A percentile compares a stretch with the other conserved stretches of the same genome.
Conservation (phyloP, 2,113 vertebrate species). For the Campylomormyrus numenius region DNA sequence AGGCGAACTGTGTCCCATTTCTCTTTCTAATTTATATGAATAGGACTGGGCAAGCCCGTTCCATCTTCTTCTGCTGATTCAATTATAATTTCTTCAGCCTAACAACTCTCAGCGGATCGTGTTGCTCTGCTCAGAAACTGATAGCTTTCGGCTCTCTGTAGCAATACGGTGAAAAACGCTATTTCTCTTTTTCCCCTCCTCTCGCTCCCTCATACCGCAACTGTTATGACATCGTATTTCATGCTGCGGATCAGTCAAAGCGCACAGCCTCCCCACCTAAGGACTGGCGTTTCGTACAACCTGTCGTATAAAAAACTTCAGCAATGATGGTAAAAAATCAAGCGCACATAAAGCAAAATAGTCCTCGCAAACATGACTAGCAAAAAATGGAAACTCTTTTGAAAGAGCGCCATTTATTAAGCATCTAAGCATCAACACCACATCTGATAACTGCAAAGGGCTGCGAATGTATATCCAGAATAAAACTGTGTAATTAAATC, state of each 20-base stretch:
- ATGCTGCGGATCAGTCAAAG: constrained; percentile 3
- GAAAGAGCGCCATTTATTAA: not conserved
- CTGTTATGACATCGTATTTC: not conserved
- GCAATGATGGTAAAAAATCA: not conserved
- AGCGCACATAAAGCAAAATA: not conserved
- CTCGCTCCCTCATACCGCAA: not conserved
- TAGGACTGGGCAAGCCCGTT: constrained; percentile 35
- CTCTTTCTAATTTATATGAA: constrained; percentile 57
- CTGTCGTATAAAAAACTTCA: not conserved
- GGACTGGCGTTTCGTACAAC: not conserved
- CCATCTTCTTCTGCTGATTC: constrained; percentile 36
- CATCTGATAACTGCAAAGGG: not conserved
- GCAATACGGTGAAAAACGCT: not conserved
- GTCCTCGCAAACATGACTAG: not conserved
- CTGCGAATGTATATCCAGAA: not conserved
- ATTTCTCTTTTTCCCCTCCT: not conserved
- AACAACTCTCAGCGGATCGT: constrained; percentile 49
- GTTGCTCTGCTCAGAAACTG: constrained; percentile 53
- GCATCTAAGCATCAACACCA: not conserved
- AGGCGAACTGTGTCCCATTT: constrained; percentile 33
- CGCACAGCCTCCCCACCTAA: not conserved
- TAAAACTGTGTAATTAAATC: constrained; percentile 3
- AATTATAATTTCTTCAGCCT: constrained; percentile 52
- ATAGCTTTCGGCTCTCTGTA: constrained; percentile 42
- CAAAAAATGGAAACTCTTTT: not conserved